Conservation (phyloP, 2,113 vertebrate genomes). For the Gavialis gangeticus region DNA sequence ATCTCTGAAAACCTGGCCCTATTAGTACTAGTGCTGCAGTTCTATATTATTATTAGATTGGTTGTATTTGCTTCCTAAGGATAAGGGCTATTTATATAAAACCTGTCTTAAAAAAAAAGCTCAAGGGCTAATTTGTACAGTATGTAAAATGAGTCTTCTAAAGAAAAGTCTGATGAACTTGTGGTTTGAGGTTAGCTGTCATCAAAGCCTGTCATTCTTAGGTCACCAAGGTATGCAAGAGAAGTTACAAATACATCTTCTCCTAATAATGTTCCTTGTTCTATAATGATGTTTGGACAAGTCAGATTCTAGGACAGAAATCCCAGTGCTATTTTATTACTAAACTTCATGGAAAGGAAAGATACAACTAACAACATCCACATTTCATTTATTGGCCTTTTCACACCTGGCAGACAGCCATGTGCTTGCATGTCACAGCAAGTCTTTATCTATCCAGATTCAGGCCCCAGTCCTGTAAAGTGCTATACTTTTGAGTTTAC, state of each 20-base stretch:
- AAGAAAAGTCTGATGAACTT: background rate
- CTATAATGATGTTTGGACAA: background rate
- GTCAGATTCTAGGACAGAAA: background rate
- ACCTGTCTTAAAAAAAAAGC: background rate
- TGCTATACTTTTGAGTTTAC: background rate
- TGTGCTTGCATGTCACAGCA: background rate
- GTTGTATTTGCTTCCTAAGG: background rate
- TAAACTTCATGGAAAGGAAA: accelerated
- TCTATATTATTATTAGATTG: background rate
- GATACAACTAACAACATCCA: background rate
- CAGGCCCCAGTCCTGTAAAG: accelerated
- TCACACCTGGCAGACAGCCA: conserved; percentile 10
- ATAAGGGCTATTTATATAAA: background rate
- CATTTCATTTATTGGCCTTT: background rate
- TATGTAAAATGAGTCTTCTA: background rate
- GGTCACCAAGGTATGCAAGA: background rate
- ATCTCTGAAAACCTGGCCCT: background rate
- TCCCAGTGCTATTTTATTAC: background rate
- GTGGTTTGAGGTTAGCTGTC: background rate
- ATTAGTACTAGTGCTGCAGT: background rate
- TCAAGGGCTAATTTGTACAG: background rate
- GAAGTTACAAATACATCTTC: background rate
- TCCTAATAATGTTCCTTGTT: background rate
- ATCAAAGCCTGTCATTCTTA: accelerated
- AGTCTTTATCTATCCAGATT: background rate